Base-by-base conservation (phyloP, 2,888 invertebrate genomes). In the Nephrocerus scutellatus region DNA sequence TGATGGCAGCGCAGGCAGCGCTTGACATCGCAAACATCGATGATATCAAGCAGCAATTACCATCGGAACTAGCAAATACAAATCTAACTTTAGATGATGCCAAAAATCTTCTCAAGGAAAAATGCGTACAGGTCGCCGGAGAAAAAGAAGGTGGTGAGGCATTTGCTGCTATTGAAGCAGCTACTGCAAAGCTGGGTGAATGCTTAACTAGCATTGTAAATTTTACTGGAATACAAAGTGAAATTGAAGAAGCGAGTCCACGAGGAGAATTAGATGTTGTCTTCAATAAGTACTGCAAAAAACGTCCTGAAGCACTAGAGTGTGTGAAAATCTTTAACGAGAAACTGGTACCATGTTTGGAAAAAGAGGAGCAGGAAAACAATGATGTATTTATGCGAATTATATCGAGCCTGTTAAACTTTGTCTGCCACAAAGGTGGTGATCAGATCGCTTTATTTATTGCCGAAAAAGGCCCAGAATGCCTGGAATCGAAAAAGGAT, bases 361-460 rank as follows among this genome's bases (percentile, higher is more conserved):
- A 76, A 1, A 57, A 64, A 0, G 68, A 74, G 1, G 86, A 87
- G 55, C 73, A 71, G 32, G 71, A 73, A 3, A 77, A 75, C 37
- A 72, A 80, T 31, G 73, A 75, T 43, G 74, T 76, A 1, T 62
- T 81, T 1, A 68, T 77, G 56, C 81, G 82, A 49, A 76, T 85
- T 23, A 74, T 84, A 0, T 74, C 80, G 23, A 80, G 82, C 46
- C 66, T 87, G 1, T 69, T 80, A 0, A 76, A 79, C 48, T 88
- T 88, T 58, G 70, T 83, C 16, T 88, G 88, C 58, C 79, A 73
- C 55, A 85, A 86, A 53, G 84, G 85, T 51, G 87, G 87, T 7
- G 86, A 87, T 60, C 77, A 86, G 51, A 82, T 88, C 53, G 86
- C 87, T 1, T 69, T 87, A 53, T 88, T 88, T 59, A 82, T 87